Evolutionary conservation across 2,113 vertebrate species (phyloP).

Genomic region (Chrysochloris asiatica): DNA sequence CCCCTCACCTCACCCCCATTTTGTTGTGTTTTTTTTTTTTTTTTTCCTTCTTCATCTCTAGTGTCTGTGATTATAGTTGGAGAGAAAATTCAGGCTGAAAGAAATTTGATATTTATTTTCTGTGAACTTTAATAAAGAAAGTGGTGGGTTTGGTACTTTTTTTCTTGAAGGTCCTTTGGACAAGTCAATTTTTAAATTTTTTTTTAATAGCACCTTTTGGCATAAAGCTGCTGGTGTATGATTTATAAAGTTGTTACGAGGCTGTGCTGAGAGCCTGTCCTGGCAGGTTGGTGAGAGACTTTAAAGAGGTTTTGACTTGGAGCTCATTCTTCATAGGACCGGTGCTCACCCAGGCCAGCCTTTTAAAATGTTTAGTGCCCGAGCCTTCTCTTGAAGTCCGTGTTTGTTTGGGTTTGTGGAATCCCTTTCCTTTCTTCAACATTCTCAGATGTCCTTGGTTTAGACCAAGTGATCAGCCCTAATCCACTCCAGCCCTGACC

Average conservation of each 20-base stretch:
- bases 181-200: constrained; percentile 71
- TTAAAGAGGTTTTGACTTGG: constrained; percentile 77
- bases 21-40: too few species aligned
- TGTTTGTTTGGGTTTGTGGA: constrained; percentile 88
- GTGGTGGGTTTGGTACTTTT: constrained; percentile 56
- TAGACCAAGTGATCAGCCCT: constrained; percentile 91
- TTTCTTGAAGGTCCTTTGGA: constrained; percentile 57
- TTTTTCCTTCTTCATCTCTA: neutral
- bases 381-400: constrained; percentile 81
- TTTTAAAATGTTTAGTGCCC: constrained; percentile 82
- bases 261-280: constrained; percentile 72
- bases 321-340: constrained; percentile 79
- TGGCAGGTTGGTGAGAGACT: constrained; percentile 79
- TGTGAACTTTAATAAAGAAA: constrained; percentile 83
- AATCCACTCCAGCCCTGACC: constrained; percentile 92
- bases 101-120: constrained; percentile 84
- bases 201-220: constrained; percentile 82
- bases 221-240: constrained; percentile 74
- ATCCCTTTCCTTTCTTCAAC: constrained; percentile 90
- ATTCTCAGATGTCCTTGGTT: constrained; percentile 94
- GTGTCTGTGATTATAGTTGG: constrained; percentile 72
- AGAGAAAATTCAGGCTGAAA: constrained; percentile 82
- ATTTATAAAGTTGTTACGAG: constrained; percentile 81
- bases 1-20: too few species aligned
- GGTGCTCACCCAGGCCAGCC: constrained; percentile 73